Conservation (phyloP, 2,113 vertebrate species). For the Ictalurus furcatus region DNA sequence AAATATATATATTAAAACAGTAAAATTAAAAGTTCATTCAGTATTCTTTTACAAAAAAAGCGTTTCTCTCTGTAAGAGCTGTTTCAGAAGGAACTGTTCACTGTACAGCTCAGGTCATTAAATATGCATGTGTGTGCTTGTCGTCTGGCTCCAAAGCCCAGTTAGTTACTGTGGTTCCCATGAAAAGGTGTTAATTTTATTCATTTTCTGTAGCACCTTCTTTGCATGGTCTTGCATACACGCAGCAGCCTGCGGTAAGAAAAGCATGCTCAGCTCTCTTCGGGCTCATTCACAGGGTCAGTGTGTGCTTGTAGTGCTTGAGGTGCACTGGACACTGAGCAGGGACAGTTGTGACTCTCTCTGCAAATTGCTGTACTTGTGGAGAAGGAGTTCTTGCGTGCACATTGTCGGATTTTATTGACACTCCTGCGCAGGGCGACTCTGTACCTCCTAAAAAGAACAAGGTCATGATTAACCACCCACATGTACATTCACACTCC, state of each 20-base stretch:
- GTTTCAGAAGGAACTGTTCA: background rate
- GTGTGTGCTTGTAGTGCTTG: constrained; percentile 24
- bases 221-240: constrained; percentile 1
- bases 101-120: background rate
- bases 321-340: constrained; percentile 3
- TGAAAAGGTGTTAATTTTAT: constrained; percentile 2
- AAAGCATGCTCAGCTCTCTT: constrained; percentile 5
- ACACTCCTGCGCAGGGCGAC: constrained; percentile 57
- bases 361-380: constrained; percentile 35
- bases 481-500: background rate
- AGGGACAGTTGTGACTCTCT: constrained; percentile 35
- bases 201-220: constrained; percentile 26
- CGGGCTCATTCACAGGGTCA: constrained; percentile 25
- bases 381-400: constrained; percentile 41
- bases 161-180: background rate
- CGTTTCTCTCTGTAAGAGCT: background rate
- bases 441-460: constrained; percentile 63
- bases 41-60: background rate
- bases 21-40: background rate
- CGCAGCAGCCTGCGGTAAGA: background rate
- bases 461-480: constrained; percentile 41
- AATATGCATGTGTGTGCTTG: constrained; percentile 21
- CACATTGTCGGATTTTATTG: constrained; percentile 52
- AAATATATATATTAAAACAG: background rate
- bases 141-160: background rate